Base-by-base conservation (phyloP, 30 jellyfish, hydroid and myxozoan genomes). In the Aurelia sp. region DNA sequence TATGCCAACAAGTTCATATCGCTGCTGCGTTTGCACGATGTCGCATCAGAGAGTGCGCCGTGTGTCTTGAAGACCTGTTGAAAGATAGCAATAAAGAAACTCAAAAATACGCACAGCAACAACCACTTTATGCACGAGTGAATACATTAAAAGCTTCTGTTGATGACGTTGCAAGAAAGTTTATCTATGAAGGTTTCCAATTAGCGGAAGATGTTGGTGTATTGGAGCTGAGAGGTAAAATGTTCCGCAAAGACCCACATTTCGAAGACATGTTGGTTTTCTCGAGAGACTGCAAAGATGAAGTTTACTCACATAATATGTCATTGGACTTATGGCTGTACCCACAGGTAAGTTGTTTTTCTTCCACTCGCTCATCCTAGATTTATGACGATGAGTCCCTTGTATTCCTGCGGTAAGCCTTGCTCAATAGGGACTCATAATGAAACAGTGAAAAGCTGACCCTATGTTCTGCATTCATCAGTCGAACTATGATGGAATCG, bases 41-140 rank as follows among this genome's bases (percentile, higher is more conserved):
- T 58, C 84, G 96, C 15, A 86, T 86, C 53, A 63, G 82, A 58
- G 96, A 76, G 58, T 86, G 96, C 33, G 96, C 96, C 5, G 15
- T 86, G 79, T 41, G 86, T 31, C 61, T 86, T 31, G 96, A 86
- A 57, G 96, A 77, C 48, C 78, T 86, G 4, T 38, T 86, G n/a
- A 27, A 55, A 24, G 96, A 75, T 63, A 85, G 55, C 30, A 6
- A 17, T 13, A 76, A 86, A 52, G 96, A 86, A 48, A 47, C 86
- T 2, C 79, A 57, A 78, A 65, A 40, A 44, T 76, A 63, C 55
- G 85, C 96, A 5, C 83, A 76, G 15, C 90, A 66, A 17, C 96
- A 86, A 38, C 96, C 96, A 20, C 66, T 86, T 79, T 93, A 93
- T 70, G 98, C 86, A 5, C 81, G 99, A 13, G 89, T 95, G 31